phyloP scores from a whole-genome alignment of 2,888 invertebrate genomes.

The Tetranychus truncatus region DNA sequence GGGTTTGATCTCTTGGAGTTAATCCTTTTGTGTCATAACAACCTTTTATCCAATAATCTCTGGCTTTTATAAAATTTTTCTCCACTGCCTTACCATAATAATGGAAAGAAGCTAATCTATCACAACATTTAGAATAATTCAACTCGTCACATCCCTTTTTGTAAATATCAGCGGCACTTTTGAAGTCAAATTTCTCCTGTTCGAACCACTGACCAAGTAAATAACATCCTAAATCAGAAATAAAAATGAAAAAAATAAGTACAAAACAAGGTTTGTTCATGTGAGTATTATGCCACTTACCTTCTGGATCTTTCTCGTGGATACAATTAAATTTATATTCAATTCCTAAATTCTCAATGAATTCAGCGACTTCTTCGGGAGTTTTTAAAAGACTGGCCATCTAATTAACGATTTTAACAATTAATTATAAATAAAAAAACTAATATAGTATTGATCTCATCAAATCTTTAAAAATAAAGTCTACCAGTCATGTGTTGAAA shows the following conservation, averaged over 20 bases:
- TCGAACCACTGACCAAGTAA: conserved; percentile 6
- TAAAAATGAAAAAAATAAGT: not conserved
- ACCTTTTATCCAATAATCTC: not conserved
- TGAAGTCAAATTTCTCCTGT: not conserved
- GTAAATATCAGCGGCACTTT: not conserved
- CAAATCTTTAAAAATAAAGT: too few relatives aligned
- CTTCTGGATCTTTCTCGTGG: conserved; percentile 6
- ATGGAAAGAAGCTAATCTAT: not conserved
- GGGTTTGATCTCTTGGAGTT: not conserved
- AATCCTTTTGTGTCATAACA: not conserved
- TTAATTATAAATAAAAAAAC: not conserved
- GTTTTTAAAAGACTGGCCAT: not conserved
- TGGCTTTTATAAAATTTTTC: not conserved
- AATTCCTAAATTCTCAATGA: not conserved
- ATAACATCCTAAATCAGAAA: not conserved
- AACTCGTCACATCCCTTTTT: conserved; percentile 8
- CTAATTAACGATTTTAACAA: not conserved
- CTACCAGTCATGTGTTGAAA: too few relatives aligned
- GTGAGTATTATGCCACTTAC: not conserved
- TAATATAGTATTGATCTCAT: too few relatives aligned
- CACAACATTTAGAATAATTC: conserved; percentile 7
- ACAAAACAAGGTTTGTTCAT: not conserved
- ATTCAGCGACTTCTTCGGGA: not conserved
- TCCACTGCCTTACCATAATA: not conserved
- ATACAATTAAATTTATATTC: not conserved